Percentiles rank a stretch among this genome's conserved stretches.
Conservation (phyloP, 2,888 invertebrate genomes). For the Rotaria sp. region DNA sequence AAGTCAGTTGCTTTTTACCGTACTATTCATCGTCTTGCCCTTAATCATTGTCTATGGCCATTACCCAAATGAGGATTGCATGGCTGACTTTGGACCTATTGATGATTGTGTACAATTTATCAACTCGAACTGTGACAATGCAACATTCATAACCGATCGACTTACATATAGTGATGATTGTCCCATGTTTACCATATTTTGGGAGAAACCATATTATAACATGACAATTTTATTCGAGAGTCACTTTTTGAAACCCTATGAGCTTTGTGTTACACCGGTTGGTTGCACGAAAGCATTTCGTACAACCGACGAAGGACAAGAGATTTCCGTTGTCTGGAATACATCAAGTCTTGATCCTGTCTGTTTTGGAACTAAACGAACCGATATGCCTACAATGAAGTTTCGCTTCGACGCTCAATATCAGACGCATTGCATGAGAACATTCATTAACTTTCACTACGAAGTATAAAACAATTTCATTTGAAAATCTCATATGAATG, state of each 20-base stretch:
- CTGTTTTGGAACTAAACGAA: neutral
- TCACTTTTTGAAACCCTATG: neutral
- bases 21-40: neutral
- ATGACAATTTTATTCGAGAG: neutral
- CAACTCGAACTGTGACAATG: neutral
- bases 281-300: neutral
- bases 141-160: neutral
- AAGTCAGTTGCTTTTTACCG: neutral
- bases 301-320: neutral
- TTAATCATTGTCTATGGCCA: neutral
- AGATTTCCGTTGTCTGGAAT: neutral
- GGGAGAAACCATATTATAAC: neutral
- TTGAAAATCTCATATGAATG: no score
- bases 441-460: slow-evolving; percentile 21
- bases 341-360: neutral
- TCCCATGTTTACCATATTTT: slow-evolving; percentile 12
- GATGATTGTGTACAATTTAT: neutral
- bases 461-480: neutral
- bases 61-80: neutral
- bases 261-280: slow-evolving; percentile 13
- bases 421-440: neutral
- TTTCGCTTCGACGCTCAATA: slow-evolving; percentile 8
- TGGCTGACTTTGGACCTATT: neutral
- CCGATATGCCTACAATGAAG: neutral
- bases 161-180: neutral